Conservation (phyloP, 2,888 invertebrate species). For the Macrophya annulata region DNA sequence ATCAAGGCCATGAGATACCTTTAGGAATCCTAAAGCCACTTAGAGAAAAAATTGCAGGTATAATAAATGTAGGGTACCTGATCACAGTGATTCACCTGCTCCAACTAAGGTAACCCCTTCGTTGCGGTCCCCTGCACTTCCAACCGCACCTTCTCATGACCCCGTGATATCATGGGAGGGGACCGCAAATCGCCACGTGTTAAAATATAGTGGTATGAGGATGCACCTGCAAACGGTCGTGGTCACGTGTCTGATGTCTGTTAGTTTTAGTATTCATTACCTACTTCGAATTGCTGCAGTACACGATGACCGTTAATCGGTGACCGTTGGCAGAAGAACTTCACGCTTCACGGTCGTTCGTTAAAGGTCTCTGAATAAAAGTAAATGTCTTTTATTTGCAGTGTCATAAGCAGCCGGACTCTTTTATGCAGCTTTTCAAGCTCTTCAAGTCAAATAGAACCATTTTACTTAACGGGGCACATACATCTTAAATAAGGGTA, state of each 20-base stretch:
- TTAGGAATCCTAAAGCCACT: neutral
- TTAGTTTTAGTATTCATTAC: slow-evolving; percentile 22
- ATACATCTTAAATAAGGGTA: neutral
- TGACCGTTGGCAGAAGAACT: slow-evolving; percentile 9
- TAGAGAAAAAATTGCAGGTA: neutral
- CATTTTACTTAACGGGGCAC: neutral
- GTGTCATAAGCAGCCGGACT: neutral
- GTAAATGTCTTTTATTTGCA: neutral
- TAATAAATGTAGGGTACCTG: neutral
- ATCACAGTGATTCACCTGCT: slow-evolving; percentile 50
- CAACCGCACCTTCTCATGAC: neutral
- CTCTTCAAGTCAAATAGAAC: neutral
- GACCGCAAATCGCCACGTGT: slow-evolving; percentile 52
- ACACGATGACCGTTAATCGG: slow-evolving; percentile 28
- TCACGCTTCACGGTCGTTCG: neutral
- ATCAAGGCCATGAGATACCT: neutral
- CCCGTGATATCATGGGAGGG: slow-evolving; percentile 23
- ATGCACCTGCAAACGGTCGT: slow-evolving; percentile 55
- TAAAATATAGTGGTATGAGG: slow-evolving; percentile 17
- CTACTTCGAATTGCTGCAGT: neutral
- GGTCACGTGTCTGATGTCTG: slow-evolving; percentile 50
- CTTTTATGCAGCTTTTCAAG: no score
- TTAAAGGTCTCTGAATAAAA: neutral
- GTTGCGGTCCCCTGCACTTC: slow-evolving; percentile 31
- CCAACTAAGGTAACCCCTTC: slow-evolving; percentile 31